phyloP scores from a whole-genome alignment of 1,140 invertebrate genomes.

The Bombus haemorrhoidalis region DNA sequence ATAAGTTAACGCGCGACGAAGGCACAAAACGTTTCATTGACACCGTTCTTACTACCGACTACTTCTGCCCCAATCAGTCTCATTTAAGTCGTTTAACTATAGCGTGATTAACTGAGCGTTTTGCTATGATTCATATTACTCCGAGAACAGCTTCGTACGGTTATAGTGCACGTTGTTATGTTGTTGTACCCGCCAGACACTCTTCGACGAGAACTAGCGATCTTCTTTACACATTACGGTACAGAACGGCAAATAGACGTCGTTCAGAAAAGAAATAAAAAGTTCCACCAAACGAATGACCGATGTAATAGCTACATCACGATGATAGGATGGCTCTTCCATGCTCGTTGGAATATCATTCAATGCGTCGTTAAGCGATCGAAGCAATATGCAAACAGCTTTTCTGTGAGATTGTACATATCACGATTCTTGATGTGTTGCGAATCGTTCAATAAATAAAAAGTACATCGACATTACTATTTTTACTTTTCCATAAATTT shows the following conservation, averaged over 20 bases:
- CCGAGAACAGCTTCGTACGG: slow-evolving; percentile 45
- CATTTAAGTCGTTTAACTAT: slow-evolving; percentile 26
- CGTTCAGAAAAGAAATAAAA: not conserved
- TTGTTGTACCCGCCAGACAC: not conserved
- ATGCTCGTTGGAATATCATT: not conserved
- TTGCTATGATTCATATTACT: slow-evolving; percentile 42
- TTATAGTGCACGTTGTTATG: slow-evolving; percentile 35
- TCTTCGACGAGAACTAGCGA: slow-evolving; percentile 18
- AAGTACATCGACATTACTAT: not conserved
- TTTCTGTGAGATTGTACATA: slow-evolving; percentile 51
- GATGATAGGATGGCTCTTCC: slow-evolving; percentile 28
- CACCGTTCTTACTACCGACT: slow-evolving; percentile 33
- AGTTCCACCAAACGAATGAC: not conserved
- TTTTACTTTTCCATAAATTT: not conserved
- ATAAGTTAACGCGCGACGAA: slow-evolving; percentile 37
- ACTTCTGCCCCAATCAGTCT: slow-evolving; percentile 27
- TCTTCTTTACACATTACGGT: too few relatives aligned
- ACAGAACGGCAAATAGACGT: not conserved
- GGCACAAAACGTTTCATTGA: slow-evolving; percentile 40
- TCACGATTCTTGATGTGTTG: slow-evolving; percentile 46
- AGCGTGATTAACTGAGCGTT: slow-evolving; percentile 19
- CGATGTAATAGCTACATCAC: not conserved
- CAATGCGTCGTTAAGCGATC: not conserved
- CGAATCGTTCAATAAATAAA: not conserved
- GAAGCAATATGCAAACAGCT: slow-evolving; percentile 46